These are phyloP conservation scores for Trichogramma dendrolimi DNA, from an alignment of 2,888 invertebrate species.

Conservation along the genomic window DNA sequence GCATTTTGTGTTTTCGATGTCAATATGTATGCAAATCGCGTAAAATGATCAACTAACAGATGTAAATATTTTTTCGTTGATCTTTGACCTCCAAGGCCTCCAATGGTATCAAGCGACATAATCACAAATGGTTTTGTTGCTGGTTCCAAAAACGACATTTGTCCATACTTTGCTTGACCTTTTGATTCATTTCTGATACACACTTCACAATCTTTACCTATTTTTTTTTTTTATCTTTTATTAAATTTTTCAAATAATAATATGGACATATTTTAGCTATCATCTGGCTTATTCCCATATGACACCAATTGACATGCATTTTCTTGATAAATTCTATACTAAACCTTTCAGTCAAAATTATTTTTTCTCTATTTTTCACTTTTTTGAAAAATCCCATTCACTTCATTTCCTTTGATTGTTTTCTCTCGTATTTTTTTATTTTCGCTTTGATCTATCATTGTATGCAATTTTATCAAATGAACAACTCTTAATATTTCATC, in stretches of 20 bases:
- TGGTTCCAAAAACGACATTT: slow-evolving; percentile 5
- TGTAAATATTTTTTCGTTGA: slow-evolving; percentile 29
- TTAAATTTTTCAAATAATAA: slow-evolving; percentile 19
- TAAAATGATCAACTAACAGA: slow-evolving; percentile 22
- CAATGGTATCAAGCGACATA: slow-evolving; percentile 32
- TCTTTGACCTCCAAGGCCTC: slow-evolving; percentile 27
- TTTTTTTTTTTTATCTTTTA: slow-evolving; percentile 23
- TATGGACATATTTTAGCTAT: slow-evolving; percentile 9
- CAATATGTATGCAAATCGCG: slow-evolving; percentile 21
- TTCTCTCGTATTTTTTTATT: slow-evolving; percentile 20
- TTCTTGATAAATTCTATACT: slow-evolving; percentile 19
- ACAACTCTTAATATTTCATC: slow-evolving; percentile 28
- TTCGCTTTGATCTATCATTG: slow-evolving; percentile 26
- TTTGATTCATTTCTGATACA: slow-evolving; percentile 19
- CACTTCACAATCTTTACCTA: slow-evolving; percentile 1
- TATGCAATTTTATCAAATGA: slow-evolving; percentile 27
- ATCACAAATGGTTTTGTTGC: slow-evolving; percentile 26
- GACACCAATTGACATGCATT: slow-evolving; percentile 19
- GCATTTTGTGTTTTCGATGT: slow-evolving; percentile 23
- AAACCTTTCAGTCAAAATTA: slow-evolving; percentile 26
- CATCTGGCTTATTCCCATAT: slow-evolving; percentile 25
- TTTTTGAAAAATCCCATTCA: slow-evolving; percentile 25
- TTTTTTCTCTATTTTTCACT: slow-evolving; percentile 24
- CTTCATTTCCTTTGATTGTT: slow-evolving; percentile 22
- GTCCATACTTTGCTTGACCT: slow-evolving; percentile 21